Evolutionary conservation across 1,140 invertebrate genomes (phyloP).

Genomic region (Chrysoperla carnea): DNA sequence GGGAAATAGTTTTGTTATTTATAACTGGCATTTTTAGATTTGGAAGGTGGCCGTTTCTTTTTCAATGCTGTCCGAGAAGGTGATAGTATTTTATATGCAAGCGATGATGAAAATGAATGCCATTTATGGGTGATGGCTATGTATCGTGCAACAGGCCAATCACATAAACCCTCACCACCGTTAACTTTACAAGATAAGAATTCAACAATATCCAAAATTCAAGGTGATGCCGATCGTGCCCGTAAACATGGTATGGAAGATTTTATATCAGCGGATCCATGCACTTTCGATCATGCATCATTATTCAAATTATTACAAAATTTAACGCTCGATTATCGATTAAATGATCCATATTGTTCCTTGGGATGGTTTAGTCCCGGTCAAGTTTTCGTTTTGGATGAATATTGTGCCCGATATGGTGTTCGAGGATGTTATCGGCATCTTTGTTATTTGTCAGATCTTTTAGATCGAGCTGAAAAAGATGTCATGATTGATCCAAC

Average conservation of each 20-base stretch:
- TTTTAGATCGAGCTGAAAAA: slow-evolving; percentile 89
- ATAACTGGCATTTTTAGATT: slow-evolving; percentile 27
- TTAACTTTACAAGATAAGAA: slow-evolving; percentile 69
- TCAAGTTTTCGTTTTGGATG: slow-evolving; percentile 95
- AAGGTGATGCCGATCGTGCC: slow-evolving; percentile 89
- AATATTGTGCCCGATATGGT: slow-evolving; percentile 95
- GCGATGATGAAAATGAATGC: slow-evolving; percentile 96
- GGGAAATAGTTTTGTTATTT: too few relatives aligned
- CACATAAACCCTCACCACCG: slow-evolving; percentile 93
- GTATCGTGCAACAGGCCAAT: slow-evolving; percentile 96
- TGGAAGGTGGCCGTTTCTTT: slow-evolving; percentile 81
- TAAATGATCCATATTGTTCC: slow-evolving; percentile 94
- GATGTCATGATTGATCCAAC: slow-evolving; percentile 95
- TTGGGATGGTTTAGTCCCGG: slow-evolving; percentile 99
- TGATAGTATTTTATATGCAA: slow-evolving; percentile 91
- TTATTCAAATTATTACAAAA: slow-evolving; percentile 86
- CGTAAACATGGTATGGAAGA: slow-evolving; percentile 98
- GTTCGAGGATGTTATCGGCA: slow-evolving; percentile 93
- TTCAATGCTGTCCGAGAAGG: slow-evolving; percentile 98
- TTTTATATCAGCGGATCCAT: slow-evolving; percentile 95
- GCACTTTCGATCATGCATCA: slow-evolving; percentile 85
- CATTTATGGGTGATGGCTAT: slow-evolving; percentile 98
- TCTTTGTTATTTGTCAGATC: slow-evolving; percentile 88
- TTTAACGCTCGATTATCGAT: slow-evolving; percentile 81
- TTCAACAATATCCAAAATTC: slow-evolving; percentile 73